Percentiles rank a stretch among this genome's conserved stretches.
These are phyloP conservation scores for Caradrina kadenii DNA, from an alignment of 2,888 invertebrate genomes.

Conservation along the genomic window DNA sequence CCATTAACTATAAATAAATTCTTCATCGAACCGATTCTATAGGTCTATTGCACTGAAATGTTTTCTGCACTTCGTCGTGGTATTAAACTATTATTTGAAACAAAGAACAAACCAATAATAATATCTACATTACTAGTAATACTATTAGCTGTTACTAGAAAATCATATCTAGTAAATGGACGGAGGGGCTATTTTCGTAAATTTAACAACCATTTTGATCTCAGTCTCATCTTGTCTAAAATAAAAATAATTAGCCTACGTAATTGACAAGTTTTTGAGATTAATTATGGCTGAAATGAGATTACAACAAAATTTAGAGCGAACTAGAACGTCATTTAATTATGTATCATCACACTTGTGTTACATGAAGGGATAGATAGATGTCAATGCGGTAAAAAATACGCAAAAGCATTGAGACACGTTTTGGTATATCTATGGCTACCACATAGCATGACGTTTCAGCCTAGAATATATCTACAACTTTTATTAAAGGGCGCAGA, in stretches of 20 bases:
- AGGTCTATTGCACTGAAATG: slow-evolving; percentile 58
- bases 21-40: slow-evolving; percentile 57
- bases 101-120: slow-evolving; percentile 5
- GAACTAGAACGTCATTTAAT: no score
- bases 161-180: slow-evolving; percentile 1
- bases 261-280: no score
- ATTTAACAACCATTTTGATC: no score
- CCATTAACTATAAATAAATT: slow-evolving; percentile 73
- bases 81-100: slow-evolving; percentile 11
- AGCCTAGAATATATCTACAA: not conserved
- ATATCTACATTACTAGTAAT: not conserved
- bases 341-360: no score
- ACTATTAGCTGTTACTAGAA: slow-evolving; percentile 4
- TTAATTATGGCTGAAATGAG: no score
- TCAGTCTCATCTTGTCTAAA: no score
- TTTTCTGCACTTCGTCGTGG: slow-evolving; percentile 10
- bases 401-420: not conserved
- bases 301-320: no score
- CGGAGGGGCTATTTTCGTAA: no score
- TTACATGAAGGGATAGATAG: no score
- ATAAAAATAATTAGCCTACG: no score
- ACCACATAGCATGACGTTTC: not conserved
- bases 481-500: slow-evolving; percentile 37
- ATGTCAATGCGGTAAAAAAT: not conserved
- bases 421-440: not conserved